Evolutionary conservation across 2,113 vertebrate species (phyloP).

Genomic region (Procapra przewalskii): DNA sequence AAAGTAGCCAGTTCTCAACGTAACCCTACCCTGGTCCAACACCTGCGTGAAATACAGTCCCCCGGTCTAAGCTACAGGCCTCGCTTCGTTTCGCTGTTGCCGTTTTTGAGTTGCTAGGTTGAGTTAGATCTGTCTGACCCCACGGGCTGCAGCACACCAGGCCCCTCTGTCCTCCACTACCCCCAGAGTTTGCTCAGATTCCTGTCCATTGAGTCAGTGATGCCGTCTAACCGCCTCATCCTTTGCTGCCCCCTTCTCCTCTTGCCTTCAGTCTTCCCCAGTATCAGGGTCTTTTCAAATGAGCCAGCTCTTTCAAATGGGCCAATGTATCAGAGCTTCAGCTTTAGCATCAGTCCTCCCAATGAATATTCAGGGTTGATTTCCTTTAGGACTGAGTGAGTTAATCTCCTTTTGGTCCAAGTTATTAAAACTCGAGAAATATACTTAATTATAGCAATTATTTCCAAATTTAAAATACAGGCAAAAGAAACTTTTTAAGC

Average conservation of each 20-base stretch:
- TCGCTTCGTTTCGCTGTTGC: fast-evolving
- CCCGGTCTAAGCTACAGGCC: not conserved
- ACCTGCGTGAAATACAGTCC: fast-evolving
- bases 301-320: not conserved
- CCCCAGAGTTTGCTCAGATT: not conserved
- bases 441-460: not conserved
- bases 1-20: too few relatives aligned
- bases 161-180: not conserved
- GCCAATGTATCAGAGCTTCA: not conserved
- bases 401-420: not conserved
- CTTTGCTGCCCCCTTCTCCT: not conserved
- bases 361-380: not conserved
- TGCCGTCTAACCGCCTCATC: not conserved
- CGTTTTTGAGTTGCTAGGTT: not conserved
- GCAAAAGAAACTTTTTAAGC: not conserved
- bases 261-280: not conserved
- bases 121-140: not conserved
- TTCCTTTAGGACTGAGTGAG: not conserved
- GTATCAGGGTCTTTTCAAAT: not conserved
- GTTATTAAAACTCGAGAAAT: not conserved
- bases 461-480: not conserved
- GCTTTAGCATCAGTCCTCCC: not conserved
- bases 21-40: fast-evolving
- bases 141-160: not conserved
- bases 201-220: not conserved